Conservation (phyloP, 2,113 vertebrate genomes). For the Chroicocephalus ridibundus region DNA sequence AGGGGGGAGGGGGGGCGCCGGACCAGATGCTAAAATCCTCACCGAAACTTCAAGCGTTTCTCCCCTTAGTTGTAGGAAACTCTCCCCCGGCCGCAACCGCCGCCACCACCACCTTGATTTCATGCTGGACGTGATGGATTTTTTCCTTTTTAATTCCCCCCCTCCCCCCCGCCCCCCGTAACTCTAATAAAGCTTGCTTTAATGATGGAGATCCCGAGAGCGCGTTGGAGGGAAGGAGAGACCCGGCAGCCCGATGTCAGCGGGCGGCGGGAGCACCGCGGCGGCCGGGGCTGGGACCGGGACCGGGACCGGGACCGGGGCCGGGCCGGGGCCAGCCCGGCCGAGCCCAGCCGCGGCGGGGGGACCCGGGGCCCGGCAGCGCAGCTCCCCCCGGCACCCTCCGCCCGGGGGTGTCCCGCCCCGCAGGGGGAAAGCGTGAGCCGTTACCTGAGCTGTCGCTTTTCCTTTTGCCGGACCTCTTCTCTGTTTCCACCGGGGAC, state of each 20-base stretch:
- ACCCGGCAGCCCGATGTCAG: background rate
- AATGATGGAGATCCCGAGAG: background rate
- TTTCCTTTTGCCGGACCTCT: slow-evolving; percentile 90
- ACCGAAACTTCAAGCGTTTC: background rate
- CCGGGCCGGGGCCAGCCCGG: background rate
- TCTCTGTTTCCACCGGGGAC: slow-evolving; percentile 92
- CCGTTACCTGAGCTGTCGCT: slow-evolving; percentile 96
- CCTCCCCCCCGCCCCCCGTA: background rate
- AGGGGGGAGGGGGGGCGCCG: background rate
- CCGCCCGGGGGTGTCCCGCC: background rate
- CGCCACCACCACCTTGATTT: slow-evolving; percentile 24
- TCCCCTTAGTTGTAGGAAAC: background rate
- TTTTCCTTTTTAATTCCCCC: background rate
- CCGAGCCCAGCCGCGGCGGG: background rate
- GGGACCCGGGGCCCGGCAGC: background rate
- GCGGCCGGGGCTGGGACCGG: background rate
- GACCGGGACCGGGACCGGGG: background rate
- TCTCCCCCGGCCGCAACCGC: background rate
- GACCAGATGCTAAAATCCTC: slow-evolving; percentile 8
- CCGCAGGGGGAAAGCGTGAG: background rate
- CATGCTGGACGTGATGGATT: slow-evolving; percentile 15
- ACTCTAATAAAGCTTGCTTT: background rate
- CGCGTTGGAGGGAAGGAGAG: background rate
- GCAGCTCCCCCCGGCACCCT: background rate
- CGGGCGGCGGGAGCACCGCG: background rate